Evolutionary conservation across 2,797 vertebrate genomes (phyloP).

Genomic region (Poeciliopsis paucimaculata): DNA sequence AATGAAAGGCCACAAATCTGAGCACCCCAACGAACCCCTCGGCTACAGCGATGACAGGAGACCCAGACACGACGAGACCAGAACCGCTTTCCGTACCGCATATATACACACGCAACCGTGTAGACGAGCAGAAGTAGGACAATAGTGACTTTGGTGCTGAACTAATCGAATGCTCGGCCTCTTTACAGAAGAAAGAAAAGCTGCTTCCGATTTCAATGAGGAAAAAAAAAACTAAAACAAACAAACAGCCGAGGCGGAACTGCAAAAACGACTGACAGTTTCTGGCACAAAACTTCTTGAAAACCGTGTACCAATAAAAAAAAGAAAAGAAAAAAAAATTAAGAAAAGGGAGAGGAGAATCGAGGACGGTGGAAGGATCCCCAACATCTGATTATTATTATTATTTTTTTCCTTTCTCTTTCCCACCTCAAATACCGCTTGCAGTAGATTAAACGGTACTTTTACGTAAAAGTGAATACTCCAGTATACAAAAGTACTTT

Average conservation of each 20-base stretch:
- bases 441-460: constrained; percentile 20
- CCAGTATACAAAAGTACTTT: too few species aligned
- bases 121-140: constrained; percentile 54
- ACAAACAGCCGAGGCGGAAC: constrained; percentile 23
- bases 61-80: constrained; percentile 51
- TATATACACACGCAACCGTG: constrained; percentile 73
- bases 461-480: too few species aligned
- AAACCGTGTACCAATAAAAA: constrained; percentile 28
- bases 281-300: constrained; percentile 40
- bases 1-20: constrained; percentile 68
- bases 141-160: constrained; percentile 73
- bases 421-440: constrained; percentile 39
- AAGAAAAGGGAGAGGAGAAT: constrained; percentile 22
- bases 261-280: constrained; percentile 28
- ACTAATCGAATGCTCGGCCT: constrained; percentile 48
- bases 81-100: constrained; percentile 74
- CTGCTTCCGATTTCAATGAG: constrained; percentile 54
- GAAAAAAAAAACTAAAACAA: too few species aligned
- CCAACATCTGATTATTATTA: constrained; percentile 18
- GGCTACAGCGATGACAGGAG: constrained; percentile 23
- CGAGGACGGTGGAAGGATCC: constrained; percentile 37
- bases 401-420: fast-evolving
- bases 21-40: constrained; percentile 39
- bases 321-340: constrained; percentile 2
- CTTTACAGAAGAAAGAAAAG: constrained; percentile 50